phyloP scores from a whole-genome alignment of 2,888 invertebrate species.

The Octonoba sinensis region DNA sequence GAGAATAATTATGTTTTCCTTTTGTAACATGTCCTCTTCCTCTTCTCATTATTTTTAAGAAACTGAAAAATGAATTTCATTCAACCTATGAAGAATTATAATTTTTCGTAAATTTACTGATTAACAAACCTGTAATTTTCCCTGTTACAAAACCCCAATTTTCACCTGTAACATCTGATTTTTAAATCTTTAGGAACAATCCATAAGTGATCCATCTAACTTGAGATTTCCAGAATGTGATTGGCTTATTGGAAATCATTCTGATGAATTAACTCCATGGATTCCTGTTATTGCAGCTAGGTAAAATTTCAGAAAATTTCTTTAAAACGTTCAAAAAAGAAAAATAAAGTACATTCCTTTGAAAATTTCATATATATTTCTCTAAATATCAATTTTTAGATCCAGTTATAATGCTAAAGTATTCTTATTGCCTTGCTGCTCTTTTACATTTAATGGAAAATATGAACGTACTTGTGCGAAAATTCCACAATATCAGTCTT shows the following conservation, averaged over 20 bases:
- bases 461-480: slow-evolving; percentile 78
- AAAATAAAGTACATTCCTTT: not conserved
- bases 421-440: slow-evolving; percentile 95
- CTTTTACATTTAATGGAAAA: slow-evolving; percentile 91
- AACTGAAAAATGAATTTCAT: too few relatives aligned
- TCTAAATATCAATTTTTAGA: slow-evolving; percentile 48
- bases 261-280: slow-evolving; percentile 99
- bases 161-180: not conserved
- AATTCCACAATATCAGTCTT: slow-evolving; percentile 79
- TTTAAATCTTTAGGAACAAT: slow-evolving; percentile 46
- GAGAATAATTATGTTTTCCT: too few relatives aligned
- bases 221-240: slow-evolving; percentile 80
- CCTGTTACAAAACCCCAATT: too few relatives aligned
- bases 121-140: too few relatives aligned
- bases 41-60: too few relatives aligned
- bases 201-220: slow-evolving; percentile 78
- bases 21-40: too few relatives aligned
- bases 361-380: not conserved
- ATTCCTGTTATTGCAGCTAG: slow-evolving; percentile 92
- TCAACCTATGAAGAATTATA: too few relatives aligned
- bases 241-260: slow-evolving; percentile 98
- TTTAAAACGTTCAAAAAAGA: not conserved
- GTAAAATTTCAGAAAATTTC: slow-evolving; percentile 66
- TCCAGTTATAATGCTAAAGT: slow-evolving; percentile 80
- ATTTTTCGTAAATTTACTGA: too few relatives aligned